Evolutionary conservation across 35 echinoderm and acorn worm species (phyloP).

Genomic region (Chiridota heheva): DNA sequence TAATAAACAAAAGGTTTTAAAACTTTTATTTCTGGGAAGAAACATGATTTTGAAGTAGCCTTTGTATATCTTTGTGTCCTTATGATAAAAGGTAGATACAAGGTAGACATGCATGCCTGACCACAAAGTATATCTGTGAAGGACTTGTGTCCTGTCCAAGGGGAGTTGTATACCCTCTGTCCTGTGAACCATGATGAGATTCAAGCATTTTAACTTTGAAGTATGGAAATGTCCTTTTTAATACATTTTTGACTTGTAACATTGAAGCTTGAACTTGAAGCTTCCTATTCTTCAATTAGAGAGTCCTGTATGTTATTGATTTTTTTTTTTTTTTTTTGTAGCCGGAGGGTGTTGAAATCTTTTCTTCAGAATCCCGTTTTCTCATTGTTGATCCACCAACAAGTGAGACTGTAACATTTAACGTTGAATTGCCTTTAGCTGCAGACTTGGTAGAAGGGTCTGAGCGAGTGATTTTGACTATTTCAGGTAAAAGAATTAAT

Average conservation of each 20-base stretch:
- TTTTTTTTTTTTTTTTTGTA: conserved; percentile 9
- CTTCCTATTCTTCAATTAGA: not conserved
- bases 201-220: no score
- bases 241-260: not conserved
- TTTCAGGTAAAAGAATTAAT: conserved; percentile 43
- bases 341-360: conserved; percentile 65
- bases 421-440: conserved; percentile 21
- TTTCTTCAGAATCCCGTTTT: conserved; percentile 17
- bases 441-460: conserved; percentile 61
- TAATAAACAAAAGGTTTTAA: no score
- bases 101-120: no score
- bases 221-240: not conserved
- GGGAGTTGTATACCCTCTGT: no score
- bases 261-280: not conserved
- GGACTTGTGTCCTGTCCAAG: no score
- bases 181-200: no score
- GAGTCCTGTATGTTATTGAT: not conserved
- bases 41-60: no score
- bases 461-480: conserved; percentile 56
- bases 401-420: conserved; percentile 20
- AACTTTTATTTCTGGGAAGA: no score
- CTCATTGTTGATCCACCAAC: not conserved
- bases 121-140: no score
- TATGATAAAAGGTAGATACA: no score
- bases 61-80: no score